phyloP scores from a whole-genome alignment of 2,888 invertebrate genomes.

The Pyralis farinalis region DNA sequence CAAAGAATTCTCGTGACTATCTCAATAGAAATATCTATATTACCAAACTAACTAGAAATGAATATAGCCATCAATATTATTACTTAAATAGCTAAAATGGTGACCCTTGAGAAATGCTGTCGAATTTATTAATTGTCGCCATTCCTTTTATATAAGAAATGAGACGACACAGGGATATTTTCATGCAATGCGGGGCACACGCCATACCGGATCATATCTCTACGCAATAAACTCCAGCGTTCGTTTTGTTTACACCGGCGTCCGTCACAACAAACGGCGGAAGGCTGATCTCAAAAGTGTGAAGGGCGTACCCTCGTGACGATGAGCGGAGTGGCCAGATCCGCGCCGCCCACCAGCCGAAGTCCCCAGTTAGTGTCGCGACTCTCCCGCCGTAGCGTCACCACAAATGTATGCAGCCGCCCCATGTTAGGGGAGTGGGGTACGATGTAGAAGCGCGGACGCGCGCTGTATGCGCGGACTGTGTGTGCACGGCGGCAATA shows the following conservation, averaged over 20 bases:
- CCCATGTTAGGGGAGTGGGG: constrained; percentile 72
- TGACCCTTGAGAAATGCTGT: too few relatives aligned
- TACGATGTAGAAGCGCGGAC: constrained; percentile 48
- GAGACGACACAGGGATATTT: too few relatives aligned
- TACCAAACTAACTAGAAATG: too few relatives aligned
- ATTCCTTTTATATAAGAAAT: too few relatives aligned
- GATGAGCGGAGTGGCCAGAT: constrained; percentile 92
- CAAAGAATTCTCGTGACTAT: constrained; percentile 25
- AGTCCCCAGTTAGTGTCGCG: constrained; percentile 91
- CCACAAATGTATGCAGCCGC: constrained; percentile 88
- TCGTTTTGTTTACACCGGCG: constrained; percentile 64
- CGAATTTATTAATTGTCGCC: too few relatives aligned
- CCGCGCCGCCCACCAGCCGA: constrained; percentile 92
- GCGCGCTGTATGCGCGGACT: constrained; percentile 42
- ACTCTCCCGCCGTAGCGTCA: constrained; percentile 86
- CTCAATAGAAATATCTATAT: constrained; percentile 10
- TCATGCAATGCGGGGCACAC: too few relatives aligned
- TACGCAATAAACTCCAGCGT: constrained; percentile 25
- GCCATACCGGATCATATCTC: too few relatives aligned
- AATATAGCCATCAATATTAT: too few relatives aligned
- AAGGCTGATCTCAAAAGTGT: constrained; percentile 8
- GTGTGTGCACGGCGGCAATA: constrained; percentile 62
- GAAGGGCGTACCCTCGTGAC: constrained; percentile 88
- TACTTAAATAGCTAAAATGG: too few relatives aligned
- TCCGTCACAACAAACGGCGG: constrained; percentile 14